phyloP scores from a whole-genome alignment of 1,140 invertebrate genomes.

The Drosophila carrolli region DNA sequence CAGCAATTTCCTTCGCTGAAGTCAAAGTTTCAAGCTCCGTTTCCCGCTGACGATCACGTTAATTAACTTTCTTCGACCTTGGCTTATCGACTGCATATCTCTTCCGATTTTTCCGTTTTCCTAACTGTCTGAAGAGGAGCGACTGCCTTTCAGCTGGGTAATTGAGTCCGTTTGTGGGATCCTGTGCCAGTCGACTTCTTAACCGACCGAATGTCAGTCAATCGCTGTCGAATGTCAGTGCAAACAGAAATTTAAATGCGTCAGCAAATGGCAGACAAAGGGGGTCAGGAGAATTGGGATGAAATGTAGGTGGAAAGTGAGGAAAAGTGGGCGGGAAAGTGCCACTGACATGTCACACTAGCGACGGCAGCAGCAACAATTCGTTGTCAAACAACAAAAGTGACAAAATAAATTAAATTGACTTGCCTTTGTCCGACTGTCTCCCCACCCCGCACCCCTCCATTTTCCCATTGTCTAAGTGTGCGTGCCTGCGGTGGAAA shows the following conservation, averaged over 20 bases:
- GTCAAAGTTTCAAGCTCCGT: background rate
- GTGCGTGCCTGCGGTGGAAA: conserved; percentile 46
- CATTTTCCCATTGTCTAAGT: conserved; percentile 32
- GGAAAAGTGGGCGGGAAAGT: background rate
- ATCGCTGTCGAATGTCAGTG: conserved; percentile 51
- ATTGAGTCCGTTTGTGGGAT: conserved; percentile 36
- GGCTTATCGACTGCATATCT: background rate
- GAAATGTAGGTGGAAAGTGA: background rate
- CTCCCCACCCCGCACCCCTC: background rate
- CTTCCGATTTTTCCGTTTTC: background rate
- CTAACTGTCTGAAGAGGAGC: background rate
- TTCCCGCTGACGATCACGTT: background rate
- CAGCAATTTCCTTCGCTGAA: background rate
- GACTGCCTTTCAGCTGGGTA: conserved; percentile 11
- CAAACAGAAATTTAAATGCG: conserved; percentile 79
- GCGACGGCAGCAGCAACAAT: conserved; percentile 42
- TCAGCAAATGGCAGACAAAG: conserved; percentile 71
- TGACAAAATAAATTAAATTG: conserved; percentile 82
- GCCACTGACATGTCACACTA: conserved; percentile 43
- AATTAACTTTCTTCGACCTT: conserved; percentile 38
- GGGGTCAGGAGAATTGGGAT: background rate
- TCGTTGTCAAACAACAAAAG: conserved; percentile 74
- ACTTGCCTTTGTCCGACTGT: conserved; percentile 49
- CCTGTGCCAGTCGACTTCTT: conserved; percentile 28
- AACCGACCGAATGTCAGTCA: conserved; percentile 42